These are phyloP conservation scores for Nyctibius grandis DNA, from an alignment of 2,797 vertebrate genomes.

Conservation along the genomic window DNA sequence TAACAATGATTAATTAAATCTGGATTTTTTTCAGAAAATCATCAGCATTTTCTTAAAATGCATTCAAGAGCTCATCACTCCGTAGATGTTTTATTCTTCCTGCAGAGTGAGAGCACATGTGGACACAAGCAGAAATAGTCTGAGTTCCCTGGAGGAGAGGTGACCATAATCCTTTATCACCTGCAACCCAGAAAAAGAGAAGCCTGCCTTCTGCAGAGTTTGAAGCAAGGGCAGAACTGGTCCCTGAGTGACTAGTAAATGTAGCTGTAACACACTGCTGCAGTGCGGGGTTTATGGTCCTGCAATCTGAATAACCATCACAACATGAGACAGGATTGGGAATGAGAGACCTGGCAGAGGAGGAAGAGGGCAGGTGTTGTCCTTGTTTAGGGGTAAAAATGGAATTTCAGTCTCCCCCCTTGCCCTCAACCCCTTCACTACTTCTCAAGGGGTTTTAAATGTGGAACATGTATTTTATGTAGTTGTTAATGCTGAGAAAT, in stretches of 20 bases:
- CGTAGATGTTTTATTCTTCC: background rate
- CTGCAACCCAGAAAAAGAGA: background rate
- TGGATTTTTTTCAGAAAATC: background rate
- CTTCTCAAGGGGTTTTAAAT: background rate
- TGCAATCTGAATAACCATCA: background rate
- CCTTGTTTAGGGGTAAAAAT: background rate
- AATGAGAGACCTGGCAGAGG: background rate
- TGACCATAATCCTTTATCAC: background rate
- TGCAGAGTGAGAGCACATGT: background rate
- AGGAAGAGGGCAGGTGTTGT: background rate
- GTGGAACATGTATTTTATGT: background rate
- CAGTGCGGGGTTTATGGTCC: background rate
- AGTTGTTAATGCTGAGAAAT: background rate
- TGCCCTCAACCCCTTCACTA: accelerated
- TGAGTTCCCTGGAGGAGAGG: background rate
- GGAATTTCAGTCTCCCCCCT: background rate
- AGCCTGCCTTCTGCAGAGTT: background rate
- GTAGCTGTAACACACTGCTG: background rate
- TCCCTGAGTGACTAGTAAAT: background rate
- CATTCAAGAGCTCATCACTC: background rate
- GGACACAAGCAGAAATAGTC: background rate
- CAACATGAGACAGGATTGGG: background rate
- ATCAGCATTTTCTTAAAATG: background rate
- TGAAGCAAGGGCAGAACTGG: background rate
- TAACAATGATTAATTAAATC: background rate